Conservation (phyloP, 2,888 invertebrate species). For the Halictus ligatus region DNA sequence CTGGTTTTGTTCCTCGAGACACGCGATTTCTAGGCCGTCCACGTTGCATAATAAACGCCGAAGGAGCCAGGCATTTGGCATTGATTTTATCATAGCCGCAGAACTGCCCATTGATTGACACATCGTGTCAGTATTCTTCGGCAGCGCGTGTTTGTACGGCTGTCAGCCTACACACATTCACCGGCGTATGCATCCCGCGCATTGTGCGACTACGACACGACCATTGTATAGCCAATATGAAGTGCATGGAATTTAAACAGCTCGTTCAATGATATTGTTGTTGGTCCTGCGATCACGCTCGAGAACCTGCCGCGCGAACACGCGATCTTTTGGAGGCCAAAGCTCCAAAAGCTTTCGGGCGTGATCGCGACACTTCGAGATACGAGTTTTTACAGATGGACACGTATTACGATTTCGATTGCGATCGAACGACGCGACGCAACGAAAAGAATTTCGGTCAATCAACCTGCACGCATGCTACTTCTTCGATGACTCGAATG, state of each 20-base stretch:
- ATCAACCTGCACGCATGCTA: too few relatives aligned
- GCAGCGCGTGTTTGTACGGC: background rate
- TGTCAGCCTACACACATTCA: constrained; percentile 25
- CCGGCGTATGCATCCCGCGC: constrained; percentile 35
- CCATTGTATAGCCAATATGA: constrained; percentile 55
- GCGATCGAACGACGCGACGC: background rate
- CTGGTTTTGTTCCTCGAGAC: background rate
- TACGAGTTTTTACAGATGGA: background rate
- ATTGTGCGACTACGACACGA: constrained; percentile 48
- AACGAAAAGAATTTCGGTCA: too few relatives aligned
- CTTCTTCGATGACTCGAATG: too few relatives aligned
- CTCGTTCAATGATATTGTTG: constrained; percentile 59
- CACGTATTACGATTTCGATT: background rate
- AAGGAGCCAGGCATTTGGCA: constrained; percentile 17
- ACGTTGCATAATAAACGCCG: constrained; percentile 32
- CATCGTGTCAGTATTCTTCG: constrained; percentile 16
- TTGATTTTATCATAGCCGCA: constrained; percentile 43
- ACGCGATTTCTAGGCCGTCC: background rate
- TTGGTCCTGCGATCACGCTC: constrained; percentile 32
- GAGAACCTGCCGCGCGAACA: background rate
- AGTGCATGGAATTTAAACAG: constrained; percentile 59
- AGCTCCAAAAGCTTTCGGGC: background rate
- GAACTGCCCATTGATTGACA: constrained; percentile 35
- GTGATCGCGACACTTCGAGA: background rate
- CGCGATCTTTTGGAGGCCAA: background rate